phyloP scores from a whole-genome alignment of 2,113 vertebrate genomes.

The Halcyon malimbica region DNA sequence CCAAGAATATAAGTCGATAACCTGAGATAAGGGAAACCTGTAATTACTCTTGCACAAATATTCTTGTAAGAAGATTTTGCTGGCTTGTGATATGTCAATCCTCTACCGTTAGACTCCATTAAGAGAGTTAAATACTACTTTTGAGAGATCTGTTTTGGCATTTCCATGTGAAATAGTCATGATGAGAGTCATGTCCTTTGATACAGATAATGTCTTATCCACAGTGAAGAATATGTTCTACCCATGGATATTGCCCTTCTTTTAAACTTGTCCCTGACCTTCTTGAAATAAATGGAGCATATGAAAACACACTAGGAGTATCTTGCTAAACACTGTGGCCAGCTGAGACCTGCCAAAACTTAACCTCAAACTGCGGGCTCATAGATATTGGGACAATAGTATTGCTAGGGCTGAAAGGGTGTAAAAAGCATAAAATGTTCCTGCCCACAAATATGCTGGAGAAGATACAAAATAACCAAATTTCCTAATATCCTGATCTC shows the following conservation, averaged over 20 bases:
- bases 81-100: rapidly evolving
- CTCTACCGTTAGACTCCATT: neutral
- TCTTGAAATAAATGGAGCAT: neutral
- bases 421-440: neutral
- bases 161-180: neutral
- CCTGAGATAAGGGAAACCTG: neutral
- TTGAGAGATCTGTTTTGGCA: neutral
- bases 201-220: neutral
- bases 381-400: neutral
- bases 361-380: neutral
- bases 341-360: neutral
- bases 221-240: neutral
- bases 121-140: neutral
- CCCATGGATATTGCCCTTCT: neutral
- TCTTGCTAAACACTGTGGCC: neutral
- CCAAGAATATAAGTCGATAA: neutral
- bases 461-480: neutral
- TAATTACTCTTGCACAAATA: neutral
- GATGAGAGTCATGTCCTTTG: neutral
- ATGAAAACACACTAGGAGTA: neutral
- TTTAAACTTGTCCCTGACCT: neutral
- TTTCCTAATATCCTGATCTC: neutral
- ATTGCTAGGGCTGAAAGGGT: neutral
- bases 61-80: neutral
- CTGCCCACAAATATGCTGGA: neutral